Evolutionary conservation across 2,888 invertebrate genomes (phyloP), one percentile per base, ranked within the genome.

Genomic region (Chymomyza caudatula): DNA sequence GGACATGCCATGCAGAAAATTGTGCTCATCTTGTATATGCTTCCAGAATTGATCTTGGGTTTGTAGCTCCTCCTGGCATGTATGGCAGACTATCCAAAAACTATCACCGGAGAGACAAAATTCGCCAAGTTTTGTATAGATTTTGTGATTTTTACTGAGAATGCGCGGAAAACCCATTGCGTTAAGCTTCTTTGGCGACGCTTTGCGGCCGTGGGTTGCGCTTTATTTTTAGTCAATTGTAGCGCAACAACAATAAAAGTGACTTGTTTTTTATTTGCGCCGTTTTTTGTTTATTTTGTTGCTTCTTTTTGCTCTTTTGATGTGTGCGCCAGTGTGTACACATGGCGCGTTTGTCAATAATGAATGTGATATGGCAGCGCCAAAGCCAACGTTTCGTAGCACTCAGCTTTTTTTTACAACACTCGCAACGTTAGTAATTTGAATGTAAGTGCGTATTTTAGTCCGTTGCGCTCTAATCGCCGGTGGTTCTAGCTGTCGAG

Each of bases 31-130:
- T 63, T 88, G 88, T 79, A 88, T 87, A 69, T 88, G 88, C 63
- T 88, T 88, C 88, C 88, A 88, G 71, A 88, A 88, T 53, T 88
- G 88, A 58, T 88, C 88, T 67, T 88, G 88, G 37, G 88, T 88
- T 65, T 87, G 88, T 63, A 87, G 61, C 70, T 88, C 88, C 69
- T 88, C 87, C 73, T 88, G 88, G 73, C 88, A 88, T 59, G 87
- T 88, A 71, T 88, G 89, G 52, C 88, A 88, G 47, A 88, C 85
- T 44, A 88, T 88, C 86, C 85, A 88, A 61, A 88, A 89, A 29
- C 88, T 87, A 62, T 89, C 88, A 37, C 86, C 86, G 57, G 88
- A 87, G 53, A 88, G 67, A 65, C 89, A 89, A 59, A 88, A 88
- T 60, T 89, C 88, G 6, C 88, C 88, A 56, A 88, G 75, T 67